phyloP scores from a whole-genome alignment of 2,888 invertebrate species.

The Dicycla oo region DNA sequence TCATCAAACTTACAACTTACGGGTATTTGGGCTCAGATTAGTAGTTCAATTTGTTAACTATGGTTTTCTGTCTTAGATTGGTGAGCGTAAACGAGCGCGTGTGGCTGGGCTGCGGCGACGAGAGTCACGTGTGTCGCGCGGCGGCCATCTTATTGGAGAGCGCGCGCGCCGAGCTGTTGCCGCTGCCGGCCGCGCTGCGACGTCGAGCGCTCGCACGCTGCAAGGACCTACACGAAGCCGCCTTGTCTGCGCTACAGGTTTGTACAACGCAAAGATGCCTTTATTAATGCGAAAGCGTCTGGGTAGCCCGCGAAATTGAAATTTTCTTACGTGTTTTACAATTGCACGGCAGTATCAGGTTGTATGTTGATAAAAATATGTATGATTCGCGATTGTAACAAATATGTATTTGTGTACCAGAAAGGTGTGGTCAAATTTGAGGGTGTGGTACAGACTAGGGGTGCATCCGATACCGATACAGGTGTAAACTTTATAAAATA shows the following conservation, averaged over 20 bases:
- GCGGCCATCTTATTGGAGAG: slow-evolving; percentile 93
- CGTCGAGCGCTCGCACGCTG: slow-evolving; percentile 84
- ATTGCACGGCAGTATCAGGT: background rate
- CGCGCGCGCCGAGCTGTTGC: slow-evolving; percentile 91
- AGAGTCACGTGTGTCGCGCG: slow-evolving; percentile 95
- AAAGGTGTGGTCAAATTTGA: no score
- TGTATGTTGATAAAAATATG: background rate
- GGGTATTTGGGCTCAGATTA: no score
- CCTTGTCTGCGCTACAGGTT: slow-evolving; percentile 82
- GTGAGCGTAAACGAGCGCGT: slow-evolving; percentile 95
- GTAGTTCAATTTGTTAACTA: no score
- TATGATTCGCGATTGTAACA: background rate
- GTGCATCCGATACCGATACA: no score
- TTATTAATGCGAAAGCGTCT: background rate
- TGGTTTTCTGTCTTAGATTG: slow-evolving; percentile 84
- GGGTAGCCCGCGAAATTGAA: background rate
- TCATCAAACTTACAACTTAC: no score
- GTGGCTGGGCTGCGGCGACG: slow-evolving; percentile 96
- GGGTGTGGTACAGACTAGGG: no score
- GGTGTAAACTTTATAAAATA: no score
- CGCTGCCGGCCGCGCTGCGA: slow-evolving; percentile 85
- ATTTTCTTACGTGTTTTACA: background rate
- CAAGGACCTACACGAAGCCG: slow-evolving; percentile 86
- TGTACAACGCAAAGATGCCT: background rate
- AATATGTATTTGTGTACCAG: no score